Evolutionary conservation across 1,140 invertebrate species (phyloP).

Genomic region (Theocolax elegans): DNA sequence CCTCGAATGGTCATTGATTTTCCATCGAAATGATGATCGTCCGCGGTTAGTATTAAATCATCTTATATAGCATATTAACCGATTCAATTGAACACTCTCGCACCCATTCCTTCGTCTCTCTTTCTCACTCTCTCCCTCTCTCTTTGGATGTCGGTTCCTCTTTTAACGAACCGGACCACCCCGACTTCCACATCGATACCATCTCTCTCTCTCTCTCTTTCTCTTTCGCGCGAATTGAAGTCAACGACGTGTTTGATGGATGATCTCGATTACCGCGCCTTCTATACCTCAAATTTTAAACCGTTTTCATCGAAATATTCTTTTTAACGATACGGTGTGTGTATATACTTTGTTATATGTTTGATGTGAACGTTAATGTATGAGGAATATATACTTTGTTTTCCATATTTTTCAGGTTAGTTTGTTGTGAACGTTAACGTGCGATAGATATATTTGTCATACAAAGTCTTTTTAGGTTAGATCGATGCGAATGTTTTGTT

Average conservation of each 20-base stretch:
- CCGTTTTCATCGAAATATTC: too few relatives aligned
- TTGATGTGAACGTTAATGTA: too few relatives aligned
- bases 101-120: not conserved
- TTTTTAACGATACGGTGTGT: too few relatives aligned
- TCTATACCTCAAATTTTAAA: too few relatives aligned
- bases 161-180: slow-evolving; percentile 26
- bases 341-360: too few relatives aligned
- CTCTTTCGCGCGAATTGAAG: slow-evolving; percentile 1
- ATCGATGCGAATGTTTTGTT: too few relatives aligned
- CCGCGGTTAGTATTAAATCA: not conserved
- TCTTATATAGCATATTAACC: slow-evolving; percentile 9
- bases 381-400: too few relatives aligned
- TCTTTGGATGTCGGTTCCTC: slow-evolving; percentile 5
- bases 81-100: slow-evolving; percentile 17
- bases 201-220: not conserved
- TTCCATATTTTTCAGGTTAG: too few relatives aligned
- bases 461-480: too few relatives aligned
- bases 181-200: slow-evolving; percentile 2
- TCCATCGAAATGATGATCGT: slow-evolving; percentile 1
- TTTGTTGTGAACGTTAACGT: too few relatives aligned
- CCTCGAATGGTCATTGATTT: slow-evolving; percentile 18
- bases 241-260: slow-evolving; percentile 10
- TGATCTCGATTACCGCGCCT: not conserved
- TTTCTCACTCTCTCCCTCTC: not conserved
- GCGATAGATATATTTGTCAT: too few relatives aligned